A percentile compares a stretch with the other conserved stretches of the same genome.
Evolutionary conservation across 2,797 vertebrate species (phyloP).

Genomic region (Octomys mimax): DNA sequence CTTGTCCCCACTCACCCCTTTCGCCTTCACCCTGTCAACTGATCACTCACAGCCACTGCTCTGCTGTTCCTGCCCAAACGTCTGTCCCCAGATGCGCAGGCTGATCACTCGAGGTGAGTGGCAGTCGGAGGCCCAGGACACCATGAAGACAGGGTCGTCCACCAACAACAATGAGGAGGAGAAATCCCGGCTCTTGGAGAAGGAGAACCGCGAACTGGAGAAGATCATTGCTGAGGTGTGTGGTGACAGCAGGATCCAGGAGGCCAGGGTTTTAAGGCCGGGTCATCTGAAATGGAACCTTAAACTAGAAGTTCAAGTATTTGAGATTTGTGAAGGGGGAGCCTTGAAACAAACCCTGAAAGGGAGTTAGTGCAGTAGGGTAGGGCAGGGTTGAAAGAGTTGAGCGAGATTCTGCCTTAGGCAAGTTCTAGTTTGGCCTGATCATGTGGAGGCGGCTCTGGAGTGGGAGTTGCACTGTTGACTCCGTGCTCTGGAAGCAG

Average conservation of each 20-base stretch:
- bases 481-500: not conserved
- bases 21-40: not conserved
- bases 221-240: conserved; percentile 97
- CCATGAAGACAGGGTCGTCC: conserved; percentile 97
- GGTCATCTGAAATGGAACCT: not conserved
- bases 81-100: conserved; percentile 93
- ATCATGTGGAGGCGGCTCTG: not conserved
- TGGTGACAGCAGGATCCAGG: rapidly evolving
- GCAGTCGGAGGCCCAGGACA: conserved; percentile 99
- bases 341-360: not conserved
- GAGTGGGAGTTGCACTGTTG: not conserved
- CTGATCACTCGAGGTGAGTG: conserved; percentile 97
- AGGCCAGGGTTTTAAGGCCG: not conserved
- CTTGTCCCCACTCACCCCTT: not conserved
- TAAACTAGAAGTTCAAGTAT: not conserved
- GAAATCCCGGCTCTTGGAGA: conserved; percentile 96
- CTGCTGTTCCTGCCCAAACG: not conserved
- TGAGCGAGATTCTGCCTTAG: not conserved
- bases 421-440: not conserved
- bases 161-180: conserved; percentile 99
- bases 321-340: not conserved
- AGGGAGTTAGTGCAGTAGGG: not conserved
- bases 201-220: conserved; percentile 96
- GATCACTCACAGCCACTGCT: not conserved
- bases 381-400: not conserved